Evolutionary conservation across 2,113 vertebrate species (phyloP).

Genomic region (Fregetta grallaria): DNA sequence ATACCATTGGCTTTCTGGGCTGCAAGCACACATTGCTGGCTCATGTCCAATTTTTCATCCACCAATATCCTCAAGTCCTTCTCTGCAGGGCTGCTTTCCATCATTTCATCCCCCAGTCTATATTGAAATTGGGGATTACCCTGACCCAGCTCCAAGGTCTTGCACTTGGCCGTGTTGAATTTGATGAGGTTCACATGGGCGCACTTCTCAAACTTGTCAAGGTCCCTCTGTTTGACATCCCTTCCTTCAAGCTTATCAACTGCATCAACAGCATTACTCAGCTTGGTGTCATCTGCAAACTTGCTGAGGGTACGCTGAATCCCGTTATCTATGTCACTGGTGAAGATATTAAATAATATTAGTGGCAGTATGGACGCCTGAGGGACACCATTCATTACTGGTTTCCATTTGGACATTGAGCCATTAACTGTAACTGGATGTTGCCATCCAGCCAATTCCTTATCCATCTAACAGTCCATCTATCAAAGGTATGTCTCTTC

Average conservation of each 20-base stretch:
- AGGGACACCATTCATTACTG: background rate
- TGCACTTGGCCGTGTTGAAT: background rate
- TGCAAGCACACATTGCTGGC: background rate
- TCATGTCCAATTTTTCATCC: background rate
- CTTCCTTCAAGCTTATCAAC: background rate
- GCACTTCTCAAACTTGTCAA: background rate
- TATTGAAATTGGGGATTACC: background rate
- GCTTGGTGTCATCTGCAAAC: too few relatives aligned
- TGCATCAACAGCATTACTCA: background rate
- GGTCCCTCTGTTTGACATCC: background rate
- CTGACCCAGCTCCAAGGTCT: background rate
- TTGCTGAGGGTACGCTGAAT: background rate
- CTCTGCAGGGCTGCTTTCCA: background rate
- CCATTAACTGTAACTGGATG: background rate
- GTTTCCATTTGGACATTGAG: background rate
- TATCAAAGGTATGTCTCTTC: background rate
- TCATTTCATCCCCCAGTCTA: background rate
- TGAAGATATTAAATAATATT: background rate
- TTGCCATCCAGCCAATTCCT: background rate
- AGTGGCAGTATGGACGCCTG: background rate
- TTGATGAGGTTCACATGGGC: background rate
- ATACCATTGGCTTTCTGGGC: background rate
- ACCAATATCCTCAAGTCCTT: background rate
- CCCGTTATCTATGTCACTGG: background rate
- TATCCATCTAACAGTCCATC: background rate